Conservation (phyloP, 2,888 invertebrate genomes). For the Xestoiulus laeticollis region DNA sequence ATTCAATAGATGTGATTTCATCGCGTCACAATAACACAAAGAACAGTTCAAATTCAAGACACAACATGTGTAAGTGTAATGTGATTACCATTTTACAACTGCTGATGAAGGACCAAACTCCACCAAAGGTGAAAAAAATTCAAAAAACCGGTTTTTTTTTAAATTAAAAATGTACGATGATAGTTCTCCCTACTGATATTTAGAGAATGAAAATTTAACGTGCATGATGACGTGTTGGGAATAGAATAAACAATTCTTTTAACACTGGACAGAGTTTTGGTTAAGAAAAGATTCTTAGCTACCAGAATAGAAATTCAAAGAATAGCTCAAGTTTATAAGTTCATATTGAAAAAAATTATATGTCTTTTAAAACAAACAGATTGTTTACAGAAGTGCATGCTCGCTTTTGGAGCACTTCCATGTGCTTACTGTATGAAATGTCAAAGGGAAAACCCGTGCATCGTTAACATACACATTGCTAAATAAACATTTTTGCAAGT, state of each 20-base stretch:
- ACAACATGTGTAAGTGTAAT: neutral
- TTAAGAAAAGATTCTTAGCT: neutral
- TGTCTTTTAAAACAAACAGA: neutral
- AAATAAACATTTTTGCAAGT: neutral
- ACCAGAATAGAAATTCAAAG: conserved; percentile 12
- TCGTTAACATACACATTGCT: neutral
- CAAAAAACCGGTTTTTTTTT: no score
- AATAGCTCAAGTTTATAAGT: neutral
- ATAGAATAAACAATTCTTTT: neutral
- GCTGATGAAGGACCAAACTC: neutral
- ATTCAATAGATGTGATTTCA: no score
- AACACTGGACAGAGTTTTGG: neutral
- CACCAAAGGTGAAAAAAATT: neutral
- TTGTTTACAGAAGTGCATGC: neutral
- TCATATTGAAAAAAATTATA: no score
- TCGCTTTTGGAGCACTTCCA: neutral
- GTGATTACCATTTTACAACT: neutral
- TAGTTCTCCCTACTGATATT: neutral
- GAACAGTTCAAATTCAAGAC: neutral
- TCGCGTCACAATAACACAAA: no score
- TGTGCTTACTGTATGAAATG: neutral
- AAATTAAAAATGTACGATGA: no score
- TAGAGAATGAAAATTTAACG: neutral
- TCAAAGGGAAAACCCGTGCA: neutral
- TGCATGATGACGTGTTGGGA: neutral